Base-by-base conservation (phyloP, 2,797 vertebrate species). In the Eupleurogrammus muticus region DNA sequence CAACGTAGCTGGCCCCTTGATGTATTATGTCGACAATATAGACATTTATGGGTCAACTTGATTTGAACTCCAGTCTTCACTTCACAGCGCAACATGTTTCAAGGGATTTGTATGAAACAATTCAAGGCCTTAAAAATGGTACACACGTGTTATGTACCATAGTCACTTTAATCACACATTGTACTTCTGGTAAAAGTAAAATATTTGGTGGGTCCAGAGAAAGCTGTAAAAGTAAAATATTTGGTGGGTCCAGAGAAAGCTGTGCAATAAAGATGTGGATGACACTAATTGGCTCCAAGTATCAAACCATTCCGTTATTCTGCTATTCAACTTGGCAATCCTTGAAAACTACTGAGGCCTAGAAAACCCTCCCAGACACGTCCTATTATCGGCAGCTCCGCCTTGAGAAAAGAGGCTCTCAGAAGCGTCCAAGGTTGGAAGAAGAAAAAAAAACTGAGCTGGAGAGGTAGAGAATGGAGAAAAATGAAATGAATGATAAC, bases 271-370 rank as follows among this genome's bases (percentile, higher is more conserved):
- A 50, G 7, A 54, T 9, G 11, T 4, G 16, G 28, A 73, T 57
- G 74, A 70, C 61, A 66, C 49, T 55, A 60, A 57, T 21, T 52
- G 11, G 52, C 53, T 77, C 20, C 0, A 2, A 40, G 24, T n/a
- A 44, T 17, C 38, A 48, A 48, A 40, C 24, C 17, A 38, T 9
- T 32, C 42, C 32, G 21, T 11, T 1, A 5, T 4, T 9, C 73
- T 19, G 44, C 40, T 4, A 60, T 77, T 70, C 69, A 81, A 17
- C 66, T 61, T 23, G 9, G 12, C 47, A 32, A 63, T 61, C 86
- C 85, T 90, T 87, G 85, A 86, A 86, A 87, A 88, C 81, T 86
- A 63, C n/a, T 0, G 32, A 80, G 70, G 72, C 63, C 69, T 76
- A 62, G 47, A 81, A 73, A 85, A 89, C 81, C 49, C 52, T 74